These are phyloP conservation scores for Labeo rohita DNA, from an alignment of 2,113 vertebrate genomes.

Conservation along the genomic window DNA sequence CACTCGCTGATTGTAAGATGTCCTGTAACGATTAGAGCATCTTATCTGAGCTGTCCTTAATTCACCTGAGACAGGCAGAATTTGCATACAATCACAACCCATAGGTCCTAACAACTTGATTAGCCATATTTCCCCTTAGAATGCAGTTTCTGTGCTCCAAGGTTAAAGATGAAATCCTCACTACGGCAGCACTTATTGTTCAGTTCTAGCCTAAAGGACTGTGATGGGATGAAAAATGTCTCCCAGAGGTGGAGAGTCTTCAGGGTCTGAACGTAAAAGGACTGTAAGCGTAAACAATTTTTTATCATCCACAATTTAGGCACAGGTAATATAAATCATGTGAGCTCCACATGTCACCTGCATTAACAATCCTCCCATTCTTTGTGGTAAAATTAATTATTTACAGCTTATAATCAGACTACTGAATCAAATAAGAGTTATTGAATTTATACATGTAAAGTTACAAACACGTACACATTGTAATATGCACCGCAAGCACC, in stretches of 20 bases:
- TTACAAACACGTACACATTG: background rate
- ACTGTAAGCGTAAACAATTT: slow-evolving; percentile 60
- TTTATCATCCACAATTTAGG: slow-evolving; percentile 64
- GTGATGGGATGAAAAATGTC: slow-evolving; percentile 59
- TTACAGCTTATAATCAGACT: slow-evolving; percentile 32
- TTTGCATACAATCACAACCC: slow-evolving; percentile 17
- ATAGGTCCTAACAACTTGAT: slow-evolving; percentile 34
- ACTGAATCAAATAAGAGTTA: slow-evolving; percentile 43
- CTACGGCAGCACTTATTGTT: slow-evolving; percentile 12
- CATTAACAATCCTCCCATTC: slow-evolving; percentile 61
- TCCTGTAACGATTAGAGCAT: slow-evolving; percentile 26
- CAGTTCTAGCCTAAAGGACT: slow-evolving; percentile 24
- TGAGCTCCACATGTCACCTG: slow-evolving; percentile 53
- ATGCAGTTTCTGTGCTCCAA: slow-evolving; percentile 40
- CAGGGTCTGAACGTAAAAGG: slow-evolving; percentile 34
- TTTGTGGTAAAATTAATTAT: slow-evolving; percentile 58
- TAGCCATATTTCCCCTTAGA: slow-evolving; percentile 22
- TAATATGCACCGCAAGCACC: slow-evolving; percentile 62
- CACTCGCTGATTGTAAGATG: slow-evolving; percentile 17
- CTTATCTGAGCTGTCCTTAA: slow-evolving; percentile 2
- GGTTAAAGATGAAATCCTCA: slow-evolving; percentile 33
- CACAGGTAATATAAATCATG: slow-evolving; percentile 61
- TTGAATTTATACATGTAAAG: slow-evolving; percentile 29
- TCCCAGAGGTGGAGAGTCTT: slow-evolving; percentile 42
- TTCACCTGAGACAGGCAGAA: slow-evolving; percentile 28